Evolutionary conservation across 2,113 vertebrate genomes (phyloP).

Genomic region (Etheostoma cragini): DNA sequence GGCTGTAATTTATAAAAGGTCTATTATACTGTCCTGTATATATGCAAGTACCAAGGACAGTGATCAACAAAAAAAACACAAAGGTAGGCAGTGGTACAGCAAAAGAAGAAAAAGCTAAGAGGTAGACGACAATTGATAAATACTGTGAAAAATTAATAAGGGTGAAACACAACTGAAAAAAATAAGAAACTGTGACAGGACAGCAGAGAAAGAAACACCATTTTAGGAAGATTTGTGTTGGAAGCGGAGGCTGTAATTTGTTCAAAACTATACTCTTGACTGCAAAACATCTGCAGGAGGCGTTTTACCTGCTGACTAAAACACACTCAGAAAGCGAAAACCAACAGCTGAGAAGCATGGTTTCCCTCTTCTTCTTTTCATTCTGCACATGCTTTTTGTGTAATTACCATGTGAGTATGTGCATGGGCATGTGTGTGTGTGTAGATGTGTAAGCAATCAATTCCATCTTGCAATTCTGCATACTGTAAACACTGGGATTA

Average conservation of each 20-base stretch:
- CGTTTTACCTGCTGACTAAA: constrained; percentile 21
- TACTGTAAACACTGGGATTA: constrained; percentile 8
- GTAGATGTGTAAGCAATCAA: background rate
- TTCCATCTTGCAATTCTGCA: background rate
- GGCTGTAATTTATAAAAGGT: background rate
- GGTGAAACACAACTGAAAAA: background rate
- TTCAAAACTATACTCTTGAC: background rate
- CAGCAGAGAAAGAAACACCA: background rate
- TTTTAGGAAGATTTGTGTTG: background rate
- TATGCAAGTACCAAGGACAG: background rate
- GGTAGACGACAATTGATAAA: background rate
- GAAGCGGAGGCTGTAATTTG: constrained; percentile 34
- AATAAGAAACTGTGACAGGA: background rate
- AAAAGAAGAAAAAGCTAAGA: background rate
- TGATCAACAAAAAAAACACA: background rate
- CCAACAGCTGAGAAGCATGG: constrained; percentile 25
- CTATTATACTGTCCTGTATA: background rate
- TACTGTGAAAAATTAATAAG: background rate
- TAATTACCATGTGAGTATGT: constrained; percentile 6
- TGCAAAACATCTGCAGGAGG: constrained; percentile 53
- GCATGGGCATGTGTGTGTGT: background rate
- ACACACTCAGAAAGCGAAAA: constrained; percentile 48
- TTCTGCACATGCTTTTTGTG: constrained; percentile 31
- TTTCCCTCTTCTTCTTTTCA: constrained; percentile 35
- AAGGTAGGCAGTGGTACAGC: background rate